Base-by-base conservation (phyloP, 2,113 vertebrate genomes). In the Balaeniceps rex region DNA sequence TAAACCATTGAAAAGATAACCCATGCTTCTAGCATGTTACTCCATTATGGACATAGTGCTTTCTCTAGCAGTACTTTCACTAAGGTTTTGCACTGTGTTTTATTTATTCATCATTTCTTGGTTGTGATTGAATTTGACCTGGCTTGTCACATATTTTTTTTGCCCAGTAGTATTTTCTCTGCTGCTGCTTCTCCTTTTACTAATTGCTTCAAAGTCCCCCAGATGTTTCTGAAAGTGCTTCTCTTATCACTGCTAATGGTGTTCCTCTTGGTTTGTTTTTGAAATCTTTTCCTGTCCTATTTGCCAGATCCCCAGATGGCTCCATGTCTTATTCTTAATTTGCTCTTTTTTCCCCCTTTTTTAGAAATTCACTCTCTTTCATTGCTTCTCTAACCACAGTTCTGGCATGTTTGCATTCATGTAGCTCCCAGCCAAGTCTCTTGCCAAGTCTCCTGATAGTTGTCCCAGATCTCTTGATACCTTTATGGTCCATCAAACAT, bases 251-350 rank as follows among this genome's bases (percentile, higher is more conserved):
- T 84, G 42, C n/a, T 93, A 71, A 93, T 93, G 71, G 64, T 80
- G 75, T 83, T 95, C 19, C 60, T 97, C 93, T 87, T 92, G 31
- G 61, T 69, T 94, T 93, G 47, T 75, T 94, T 96, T 93, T 81
- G 36, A 92, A 94, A 84, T 87, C 28, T 81, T 92, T 94, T 91
- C 44, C 69, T 60, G 29, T 93, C 51, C 69, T 87, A 71, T 93
- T 93, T 97, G 58, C 93, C 58, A 93, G 60, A 55, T 96, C 63
- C 93, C 83, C 70, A 91, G 91, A 94, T 93, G 91, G 90, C 71
- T 84, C 65, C 68, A 61, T 89, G 55, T 75, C 65, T 96, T 90
- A 40, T 61, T 87, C 44, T 88, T 89, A 94, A 93, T 94, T 93
- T 93, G 64, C 29, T 84, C 60, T n/a, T n/a, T n/a, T 11, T 12